Base-by-base conservation (phyloP, 2,888 invertebrate species). In the Pharmacophagus antenor region DNA sequence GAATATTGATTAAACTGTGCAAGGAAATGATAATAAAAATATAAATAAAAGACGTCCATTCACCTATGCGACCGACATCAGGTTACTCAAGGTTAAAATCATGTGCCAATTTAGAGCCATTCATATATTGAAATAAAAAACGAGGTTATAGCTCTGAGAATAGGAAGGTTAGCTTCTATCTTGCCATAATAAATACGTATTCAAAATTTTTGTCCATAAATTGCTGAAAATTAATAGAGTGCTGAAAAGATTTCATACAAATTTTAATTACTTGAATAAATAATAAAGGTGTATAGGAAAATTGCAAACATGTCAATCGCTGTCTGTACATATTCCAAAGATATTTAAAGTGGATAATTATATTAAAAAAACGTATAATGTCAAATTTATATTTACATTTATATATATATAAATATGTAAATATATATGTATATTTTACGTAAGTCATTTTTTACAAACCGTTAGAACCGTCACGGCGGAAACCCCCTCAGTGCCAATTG, bases 1-100 rank as follows among this genome's bases (percentile, higher is more conserved):
- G 37, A 37, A 37, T 37, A 37, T 37, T 37, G n/a, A 37, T 37
- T n/a, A 20, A 49, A 20, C 23, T 17, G 22, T 50, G 31, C 31
- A 51, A 57, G 21, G 44, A 58, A 52, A 18, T 46, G 22, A 51
- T 58, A 47, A 58, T 6, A 51, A 37, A 63, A 62, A 58, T 54
- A 54, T 49, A 58, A 25, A 27, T 21, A 60, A 46, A 56, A 25
- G 25, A 55, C 62, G 56, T 63, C 63, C 63, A 66, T 65, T 66
- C 66, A 63, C 65, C 56, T 62, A 61, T 56, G 25, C 47, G 23
- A 55, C 53, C 60, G 59, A 61, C 58, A 61, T 63, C 66, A 58
- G 63, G 62, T 65, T 65, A 54, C 58, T 62, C 65, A 66, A 66
- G 65, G 65, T 63, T 58, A 61, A 51, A 58, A 59, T 54, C 58